Conservation (phyloP, 2,113 vertebrate genomes). For the Siniperca knerii region DNA sequence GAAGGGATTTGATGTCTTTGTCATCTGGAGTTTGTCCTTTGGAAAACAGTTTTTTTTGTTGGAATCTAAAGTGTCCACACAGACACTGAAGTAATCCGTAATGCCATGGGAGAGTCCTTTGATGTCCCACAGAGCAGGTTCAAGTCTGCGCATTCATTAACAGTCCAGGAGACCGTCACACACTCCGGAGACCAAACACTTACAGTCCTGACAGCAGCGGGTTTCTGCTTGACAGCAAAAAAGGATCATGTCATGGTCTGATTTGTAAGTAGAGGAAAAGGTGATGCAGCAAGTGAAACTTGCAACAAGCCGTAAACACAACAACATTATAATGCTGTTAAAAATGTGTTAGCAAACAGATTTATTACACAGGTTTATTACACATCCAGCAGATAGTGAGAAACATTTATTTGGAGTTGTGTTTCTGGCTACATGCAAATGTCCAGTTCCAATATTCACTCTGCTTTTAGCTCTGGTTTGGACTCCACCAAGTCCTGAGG, state of each 20-base stretch:
- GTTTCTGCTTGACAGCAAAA: conserved; percentile 9
- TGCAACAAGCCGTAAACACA: conserved; percentile 2
- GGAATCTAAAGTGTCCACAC: conserved; percentile 38
- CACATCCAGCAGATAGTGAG: background rate
- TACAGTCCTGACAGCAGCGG: background rate
- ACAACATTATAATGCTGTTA: background rate
- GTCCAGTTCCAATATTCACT: background rate
- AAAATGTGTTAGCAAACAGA: too few relatives aligned
- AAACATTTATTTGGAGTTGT: background rate
- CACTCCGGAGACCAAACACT: conserved; percentile 24
- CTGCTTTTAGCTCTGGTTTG: background rate
- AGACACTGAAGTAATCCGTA: conserved; percentile 45
- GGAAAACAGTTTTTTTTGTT: conserved; percentile 36
- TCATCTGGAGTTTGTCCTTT: conserved; percentile 55
- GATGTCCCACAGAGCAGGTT: conserved; percentile 58
- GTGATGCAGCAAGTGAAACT: background rate
- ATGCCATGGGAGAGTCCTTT: conserved; percentile 43
- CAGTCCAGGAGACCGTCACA: conserved; percentile 3
- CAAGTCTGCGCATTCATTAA: conserved; percentile 56
- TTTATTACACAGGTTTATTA: background rate
- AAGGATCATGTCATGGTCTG: background rate
- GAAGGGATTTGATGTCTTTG: conserved; percentile 56
- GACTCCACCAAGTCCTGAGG: background rate
- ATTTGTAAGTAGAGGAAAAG: background rate
- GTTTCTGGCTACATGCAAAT: background rate